phyloP scores from a whole-genome alignment of 2,888 invertebrate species.

The Zootermopsis nevadensis region DNA sequence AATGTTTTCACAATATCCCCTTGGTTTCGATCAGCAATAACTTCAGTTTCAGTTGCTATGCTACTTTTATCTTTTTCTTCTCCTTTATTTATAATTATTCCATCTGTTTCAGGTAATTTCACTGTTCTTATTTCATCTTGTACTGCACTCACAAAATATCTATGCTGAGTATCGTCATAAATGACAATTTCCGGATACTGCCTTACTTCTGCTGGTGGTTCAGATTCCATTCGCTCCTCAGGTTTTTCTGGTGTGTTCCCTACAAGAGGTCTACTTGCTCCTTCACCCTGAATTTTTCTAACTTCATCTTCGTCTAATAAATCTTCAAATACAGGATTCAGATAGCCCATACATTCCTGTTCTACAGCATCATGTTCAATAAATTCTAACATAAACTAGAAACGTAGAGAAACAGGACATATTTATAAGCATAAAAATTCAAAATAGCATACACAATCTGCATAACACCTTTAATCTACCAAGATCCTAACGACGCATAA shows the following conservation, averaged over 20 bases:
- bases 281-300: neutral
- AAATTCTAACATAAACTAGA: no score
- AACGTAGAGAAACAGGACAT: no score
- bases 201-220: neutral
- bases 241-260: neutral
- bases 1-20: no score
- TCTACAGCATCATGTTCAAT: slow-evolving; percentile 36
- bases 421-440: no score
- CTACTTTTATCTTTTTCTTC: no score
- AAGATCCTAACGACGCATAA: no score
- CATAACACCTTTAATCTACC: no score
- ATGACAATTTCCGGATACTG: neutral
- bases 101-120: neutral
- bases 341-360: slow-evolving; percentile 57
- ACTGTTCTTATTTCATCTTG: slow-evolving; percentile 42
- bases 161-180: neutral
- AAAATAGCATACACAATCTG: no score
- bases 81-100: no score
- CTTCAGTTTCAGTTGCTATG: neutral
- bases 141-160: slow-evolving; percentile 23
- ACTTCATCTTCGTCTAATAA: neutral
- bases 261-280: neutral
- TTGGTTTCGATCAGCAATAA: no score
- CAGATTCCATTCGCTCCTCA: neutral
- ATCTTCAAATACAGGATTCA: slow-evolving; percentile 61